Base-by-base conservation (phyloP, 2,888 invertebrate genomes). In the Mythimna loreyi region DNA sequence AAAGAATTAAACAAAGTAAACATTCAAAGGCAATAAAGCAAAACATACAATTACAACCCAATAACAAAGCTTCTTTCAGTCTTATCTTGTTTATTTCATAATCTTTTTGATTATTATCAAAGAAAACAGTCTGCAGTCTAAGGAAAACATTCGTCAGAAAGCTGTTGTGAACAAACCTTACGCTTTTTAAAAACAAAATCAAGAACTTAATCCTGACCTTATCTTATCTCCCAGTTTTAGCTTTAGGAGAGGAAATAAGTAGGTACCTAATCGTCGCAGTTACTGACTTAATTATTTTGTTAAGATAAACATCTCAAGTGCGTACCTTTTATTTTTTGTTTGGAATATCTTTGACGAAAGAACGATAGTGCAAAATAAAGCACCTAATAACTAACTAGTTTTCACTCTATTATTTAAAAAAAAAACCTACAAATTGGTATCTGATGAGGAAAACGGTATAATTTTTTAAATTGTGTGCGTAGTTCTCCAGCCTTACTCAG, bases 21-120 rank as follows among this genome's bases (percentile, higher is more conserved):
- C 36, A 33, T 30, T 55, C 21, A 49, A 55, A 55, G 36, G 5
- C 21, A 2, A 58, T 19, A 11, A 45, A 47, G 40, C 13, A 13
- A 19, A 43, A 59, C 13, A 49, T 25, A 49, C 6, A 6, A 23
- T 67, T 60, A 7, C 21, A 33, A 59, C 11, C 40, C 4, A 63
- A 63, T 66, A 36, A 49, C 52, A 45, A 61, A 58, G 49, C 30
- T 28, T 58, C 43, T 57, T 23, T 36, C 36, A 28, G 33, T 49
- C 45, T 30, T 33, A 11, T 16, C 23, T 53, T 30, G 21, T 49
- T 9, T 28, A 58, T 50, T 50, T 53, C n/a, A 30, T 36, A 52
- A 58, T 25, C 25, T 45, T n/a, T 61, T n/a, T 33, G 45, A 25
- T 45, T 52, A 25, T 45, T 52, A 33, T 65, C 57, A 43, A 64